Percentiles rank a stretch among this genome's conserved stretches.
Conservation (phyloP, 2,797 vertebrate species). For the Poecilia wingei region DNA sequence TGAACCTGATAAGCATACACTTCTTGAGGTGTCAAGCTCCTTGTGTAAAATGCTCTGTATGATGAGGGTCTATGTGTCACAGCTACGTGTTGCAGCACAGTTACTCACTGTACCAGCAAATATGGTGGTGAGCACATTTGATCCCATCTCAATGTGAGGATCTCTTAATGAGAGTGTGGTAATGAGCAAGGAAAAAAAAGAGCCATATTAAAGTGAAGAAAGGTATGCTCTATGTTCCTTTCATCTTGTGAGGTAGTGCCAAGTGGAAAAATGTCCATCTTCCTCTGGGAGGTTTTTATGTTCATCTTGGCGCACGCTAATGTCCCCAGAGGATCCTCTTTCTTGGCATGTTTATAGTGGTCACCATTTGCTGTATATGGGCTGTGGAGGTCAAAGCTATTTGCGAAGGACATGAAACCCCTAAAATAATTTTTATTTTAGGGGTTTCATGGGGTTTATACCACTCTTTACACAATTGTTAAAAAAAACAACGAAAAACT, state of each 20-base stretch:
- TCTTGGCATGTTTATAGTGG: slow-evolving; percentile 76
- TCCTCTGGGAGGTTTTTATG: slow-evolving; percentile 68
- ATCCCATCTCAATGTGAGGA: slow-evolving; percentile 57
- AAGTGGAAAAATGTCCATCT: slow-evolving; percentile 74
- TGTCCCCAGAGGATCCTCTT: slow-evolving; percentile 59
- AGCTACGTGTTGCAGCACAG: slow-evolving; percentile 43
- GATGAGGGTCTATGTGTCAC: slow-evolving; percentile 45
- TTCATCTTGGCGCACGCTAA: slow-evolving; percentile 67
- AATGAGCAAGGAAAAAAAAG: slow-evolving; percentile 61
- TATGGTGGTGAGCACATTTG: slow-evolving; percentile 56
- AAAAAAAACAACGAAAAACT: slow-evolving; percentile 6
- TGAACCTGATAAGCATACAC: slow-evolving; percentile 48
- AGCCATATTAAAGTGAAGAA: slow-evolving; percentile 51
- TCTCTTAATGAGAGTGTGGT: slow-evolving; percentile 64
- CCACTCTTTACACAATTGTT: slow-evolving; percentile 45
- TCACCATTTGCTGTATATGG: slow-evolving; percentile 74
- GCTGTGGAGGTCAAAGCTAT: slow-evolving; percentile 79
- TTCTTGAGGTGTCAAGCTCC: slow-evolving; percentile 44
- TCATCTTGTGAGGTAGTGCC: slow-evolving; percentile 60
- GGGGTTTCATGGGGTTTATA: slow-evolving; percentile 2
- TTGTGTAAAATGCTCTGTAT: slow-evolving; percentile 52
- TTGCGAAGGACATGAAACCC: slow-evolving; percentile 76
- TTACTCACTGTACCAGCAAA: slow-evolving; percentile 44
- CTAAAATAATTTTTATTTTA: slow-evolving; percentile 58
- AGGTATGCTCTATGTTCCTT: slow-evolving; percentile 55